Evolutionary conservation across 64 coral and sea anemone genomes (phyloP).

Genomic region (Montipora sp.): DNA sequence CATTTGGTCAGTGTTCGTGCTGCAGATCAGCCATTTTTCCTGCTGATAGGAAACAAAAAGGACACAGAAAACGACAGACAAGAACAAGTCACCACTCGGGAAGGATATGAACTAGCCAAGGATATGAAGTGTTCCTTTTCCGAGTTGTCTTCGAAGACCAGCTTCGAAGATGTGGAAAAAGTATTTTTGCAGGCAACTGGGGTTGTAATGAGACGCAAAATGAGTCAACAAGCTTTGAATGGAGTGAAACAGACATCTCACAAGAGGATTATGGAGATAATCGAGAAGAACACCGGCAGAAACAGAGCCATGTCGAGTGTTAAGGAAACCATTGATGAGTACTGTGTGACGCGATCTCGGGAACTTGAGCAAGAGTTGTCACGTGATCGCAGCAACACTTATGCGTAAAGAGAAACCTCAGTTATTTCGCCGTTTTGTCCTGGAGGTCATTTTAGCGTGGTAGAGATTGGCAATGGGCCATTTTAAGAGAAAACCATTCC

Average conservation of each 20-base stretch:
- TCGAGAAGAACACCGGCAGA: slow-evolving; percentile 67
- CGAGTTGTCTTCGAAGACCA: slow-evolving; percentile 56
- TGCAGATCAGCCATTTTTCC: slow-evolving; percentile 23
- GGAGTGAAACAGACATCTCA: slow-evolving; percentile 40
- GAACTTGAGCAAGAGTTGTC: slow-evolving; percentile 3
- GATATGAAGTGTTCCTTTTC: slow-evolving; percentile 49
- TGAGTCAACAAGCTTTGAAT: slow-evolving; percentile 23
- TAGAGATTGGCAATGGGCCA: no score
- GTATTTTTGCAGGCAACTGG: slow-evolving; percentile 37
- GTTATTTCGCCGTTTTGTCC: no score
- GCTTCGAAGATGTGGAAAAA: slow-evolving; percentile 61
- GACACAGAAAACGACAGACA: slow-evolving; percentile 57
- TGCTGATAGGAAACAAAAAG: slow-evolving; percentile 71
- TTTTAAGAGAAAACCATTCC: no score
- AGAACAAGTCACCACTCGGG: slow-evolving; percentile 45
- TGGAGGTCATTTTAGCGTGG: no score
- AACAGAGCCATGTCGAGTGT: slow-evolving; percentile 80
- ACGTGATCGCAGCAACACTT: slow-evolving; percentile 72
- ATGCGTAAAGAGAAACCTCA: background rate
- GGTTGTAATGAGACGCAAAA: slow-evolving; percentile 36
- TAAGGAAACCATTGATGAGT: slow-evolving; percentile 78
- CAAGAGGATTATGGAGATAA: slow-evolving; percentile 73
- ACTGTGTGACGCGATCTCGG: slow-evolving; percentile 52
- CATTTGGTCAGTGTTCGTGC: slow-evolving; percentile 43
- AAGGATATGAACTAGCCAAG: slow-evolving; percentile 41